These are phyloP conservation scores for Chlorodrepanis virens DNA, from an alignment of 2,113 vertebrate genomes.

Conservation along the genomic window DNA sequence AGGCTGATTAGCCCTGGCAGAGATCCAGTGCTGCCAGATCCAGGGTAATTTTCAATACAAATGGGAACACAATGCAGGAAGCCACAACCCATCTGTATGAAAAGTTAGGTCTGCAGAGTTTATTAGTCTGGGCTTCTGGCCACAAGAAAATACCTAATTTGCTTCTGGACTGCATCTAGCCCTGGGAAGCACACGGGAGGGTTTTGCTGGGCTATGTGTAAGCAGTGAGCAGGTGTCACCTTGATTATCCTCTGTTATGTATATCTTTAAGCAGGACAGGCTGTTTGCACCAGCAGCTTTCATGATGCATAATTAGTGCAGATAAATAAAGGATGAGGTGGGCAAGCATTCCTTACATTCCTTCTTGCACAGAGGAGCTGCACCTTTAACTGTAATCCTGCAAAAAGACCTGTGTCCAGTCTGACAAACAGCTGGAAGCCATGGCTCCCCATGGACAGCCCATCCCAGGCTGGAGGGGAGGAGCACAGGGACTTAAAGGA, in stretches of 20 bases:
- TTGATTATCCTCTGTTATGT: neutral
- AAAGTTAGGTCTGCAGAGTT: constrained; percentile 3
- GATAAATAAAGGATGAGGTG: neutral
- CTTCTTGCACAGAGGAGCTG: neutral
- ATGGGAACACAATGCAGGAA: constrained; percentile 39
- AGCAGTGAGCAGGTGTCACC: neutral
- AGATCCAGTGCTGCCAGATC: neutral
- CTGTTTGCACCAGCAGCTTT: neutral
- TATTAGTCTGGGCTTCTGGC: constrained; percentile 6
- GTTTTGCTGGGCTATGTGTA: neutral
- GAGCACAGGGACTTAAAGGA: neutral
- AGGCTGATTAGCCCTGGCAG: neutral
- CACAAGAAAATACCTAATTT: constrained; percentile 22
- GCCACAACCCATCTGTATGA: neutral
- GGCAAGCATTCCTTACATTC: neutral
- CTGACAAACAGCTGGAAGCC: neutral
- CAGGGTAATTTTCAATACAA: neutral
- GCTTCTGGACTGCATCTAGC: neutral
- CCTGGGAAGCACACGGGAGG: neutral
- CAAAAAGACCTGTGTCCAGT: neutral
- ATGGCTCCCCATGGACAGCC: neutral
- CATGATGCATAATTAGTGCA: neutral
- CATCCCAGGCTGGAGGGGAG: neutral
- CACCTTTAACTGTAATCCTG: neutral
- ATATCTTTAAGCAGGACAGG: neutral